Percentiles rank a stretch among this genome's conserved stretches.
Conservation (phyloP, 37 sponge, comb jelly and placozoan species). For the Agelas oroides region DNA sequence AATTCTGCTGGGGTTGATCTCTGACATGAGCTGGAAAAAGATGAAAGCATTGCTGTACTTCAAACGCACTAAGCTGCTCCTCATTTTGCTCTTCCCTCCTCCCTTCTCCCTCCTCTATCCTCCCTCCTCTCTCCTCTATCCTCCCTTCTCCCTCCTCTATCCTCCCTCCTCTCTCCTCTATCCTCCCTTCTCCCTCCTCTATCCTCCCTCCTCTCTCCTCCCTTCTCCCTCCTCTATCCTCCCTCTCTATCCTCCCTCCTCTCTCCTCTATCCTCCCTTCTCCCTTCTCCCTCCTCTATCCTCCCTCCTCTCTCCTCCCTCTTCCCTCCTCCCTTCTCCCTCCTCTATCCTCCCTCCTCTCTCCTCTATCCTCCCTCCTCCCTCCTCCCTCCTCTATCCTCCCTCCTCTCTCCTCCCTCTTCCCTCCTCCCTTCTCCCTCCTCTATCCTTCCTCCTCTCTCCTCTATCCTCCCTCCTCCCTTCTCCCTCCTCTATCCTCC, state of each 20-base stretch:
- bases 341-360: neutral
- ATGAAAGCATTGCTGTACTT: no score
- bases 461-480: neutral
- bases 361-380: neutral
- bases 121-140: no score
- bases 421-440: neutral
- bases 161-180: no score
- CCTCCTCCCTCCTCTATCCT: neutral
- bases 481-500: neutral
- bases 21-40: no score
- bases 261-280: neutral
- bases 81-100: no score
- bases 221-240: neutral
- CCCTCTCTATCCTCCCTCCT: neutral
- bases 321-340: neutral
- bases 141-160: neutral
- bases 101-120: no score
- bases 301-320: no score
- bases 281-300: neutral
- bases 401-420: no score
- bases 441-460: neutral
- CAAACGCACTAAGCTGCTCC: no score
- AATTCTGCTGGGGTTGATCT: no score
- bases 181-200: neutral
- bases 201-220: neutral